These are phyloP conservation scores for Drosophila infuscata DNA, from an alignment of 2,888 invertebrate species.

Conservation along the genomic window DNA sequence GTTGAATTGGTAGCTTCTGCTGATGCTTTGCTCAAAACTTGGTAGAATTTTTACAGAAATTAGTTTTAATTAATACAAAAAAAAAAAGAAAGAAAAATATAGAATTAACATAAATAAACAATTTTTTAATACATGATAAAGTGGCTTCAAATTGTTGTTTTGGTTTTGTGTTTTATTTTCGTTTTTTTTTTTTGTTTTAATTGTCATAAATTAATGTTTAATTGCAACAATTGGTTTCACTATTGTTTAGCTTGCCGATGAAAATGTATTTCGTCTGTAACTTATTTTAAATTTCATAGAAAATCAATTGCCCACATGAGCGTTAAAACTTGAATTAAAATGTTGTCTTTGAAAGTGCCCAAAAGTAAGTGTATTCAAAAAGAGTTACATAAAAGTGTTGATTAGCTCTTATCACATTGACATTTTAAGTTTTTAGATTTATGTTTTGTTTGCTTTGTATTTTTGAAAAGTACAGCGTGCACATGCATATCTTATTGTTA, in stretches of 20 bases:
- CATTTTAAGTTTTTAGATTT: conserved; percentile 52
- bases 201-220: conserved; percentile 64
- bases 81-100: conserved; percentile 13
- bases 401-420: conserved; percentile 76
- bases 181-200: conserved; percentile 57
- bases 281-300: conserved; percentile 61
- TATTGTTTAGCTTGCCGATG: conserved; percentile 57
- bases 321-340: conserved; percentile 51
- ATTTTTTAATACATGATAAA: conserved; percentile 49
- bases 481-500: conserved; percentile 69
- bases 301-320: conserved; percentile 48
- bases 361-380: conserved; percentile 65
- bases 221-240: conserved; percentile 63
- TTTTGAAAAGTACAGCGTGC: conserved; percentile 78
- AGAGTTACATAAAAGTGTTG: conserved; percentile 71
- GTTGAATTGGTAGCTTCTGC: conserved; percentile 25
- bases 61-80: conserved; percentile 56
- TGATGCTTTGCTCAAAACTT: conserved; percentile 47
- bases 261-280: conserved; percentile 55
- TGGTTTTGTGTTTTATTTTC: conserved; percentile 42
- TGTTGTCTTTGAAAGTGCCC: conserved; percentile 63
- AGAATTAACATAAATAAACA: conserved; percentile 47
- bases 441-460: conserved; percentile 56
- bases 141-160: conserved; percentile 17
- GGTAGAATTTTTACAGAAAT: conserved; percentile 65